A percentile compares a stretch with the other conserved stretches of the same genome.
phyloP scores from a whole-genome alignment of 1,140 invertebrate genomes.

The Halesus radiatus region DNA sequence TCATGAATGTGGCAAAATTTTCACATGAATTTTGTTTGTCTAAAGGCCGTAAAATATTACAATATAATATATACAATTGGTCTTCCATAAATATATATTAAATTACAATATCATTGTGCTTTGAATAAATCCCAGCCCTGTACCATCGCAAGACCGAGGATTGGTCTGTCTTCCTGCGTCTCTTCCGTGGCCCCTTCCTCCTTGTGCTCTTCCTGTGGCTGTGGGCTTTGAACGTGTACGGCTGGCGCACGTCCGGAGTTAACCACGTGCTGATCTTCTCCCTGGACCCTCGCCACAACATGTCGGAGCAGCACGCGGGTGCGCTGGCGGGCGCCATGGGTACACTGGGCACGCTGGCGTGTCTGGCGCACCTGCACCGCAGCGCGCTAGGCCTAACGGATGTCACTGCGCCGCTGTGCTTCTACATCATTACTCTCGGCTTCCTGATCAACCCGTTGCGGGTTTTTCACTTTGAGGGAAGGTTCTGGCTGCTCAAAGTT shows the following conservation, averaged over 20 bases:
- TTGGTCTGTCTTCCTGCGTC: constrained; percentile 83
- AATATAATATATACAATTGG: too few species aligned
- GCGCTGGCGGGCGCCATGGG: constrained; percentile 95
- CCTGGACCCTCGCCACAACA: constrained; percentile 96
- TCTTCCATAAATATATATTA: too few species aligned
- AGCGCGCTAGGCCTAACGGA: constrained; percentile 88
- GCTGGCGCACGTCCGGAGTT: constrained; percentile 97
- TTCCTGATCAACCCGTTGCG: constrained; percentile 95
- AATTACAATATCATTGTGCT: too few species aligned
- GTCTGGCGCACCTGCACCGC: constrained; percentile 85
- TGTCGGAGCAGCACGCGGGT: constrained; percentile 96
- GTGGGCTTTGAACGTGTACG: constrained; percentile 98
- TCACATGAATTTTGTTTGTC: too few species aligned
- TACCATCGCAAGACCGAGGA: constrained; percentile 80
- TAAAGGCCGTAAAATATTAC: too few species aligned
- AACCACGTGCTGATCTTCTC: constrained; percentile 99
- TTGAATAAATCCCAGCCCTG: constrained; percentile 73
- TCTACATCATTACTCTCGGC: constrained; percentile 88
- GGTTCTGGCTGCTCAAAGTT: constrained; percentile 86
- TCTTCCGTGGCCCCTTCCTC: constrained; percentile 94
- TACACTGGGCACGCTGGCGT: constrained; percentile 93
- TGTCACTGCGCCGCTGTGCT: constrained; percentile 89
- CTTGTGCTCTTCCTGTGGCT: constrained; percentile 95
- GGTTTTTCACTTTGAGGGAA: constrained; percentile 91
- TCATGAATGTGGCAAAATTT: too few species aligned